A percentile compares a stretch with the other conserved stretches of the same genome.
These are phyloP conservation scores for Catagonus wagneri DNA, from an alignment of 2,113 vertebrate species.

Conservation along the genomic window DNA sequence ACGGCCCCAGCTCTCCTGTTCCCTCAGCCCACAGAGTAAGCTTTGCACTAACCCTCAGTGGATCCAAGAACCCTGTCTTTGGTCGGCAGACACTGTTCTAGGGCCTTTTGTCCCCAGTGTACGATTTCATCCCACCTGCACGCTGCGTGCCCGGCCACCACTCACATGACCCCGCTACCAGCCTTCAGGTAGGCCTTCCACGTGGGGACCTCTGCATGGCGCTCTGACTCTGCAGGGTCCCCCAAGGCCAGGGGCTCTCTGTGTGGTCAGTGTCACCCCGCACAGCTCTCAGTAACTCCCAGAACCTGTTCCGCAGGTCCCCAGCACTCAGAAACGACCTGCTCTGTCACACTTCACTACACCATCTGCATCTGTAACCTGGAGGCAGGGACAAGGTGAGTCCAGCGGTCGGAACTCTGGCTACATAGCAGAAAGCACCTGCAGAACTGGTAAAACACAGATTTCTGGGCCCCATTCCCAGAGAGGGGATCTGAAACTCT, in stretches of 20 bases:
- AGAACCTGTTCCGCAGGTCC: background rate
- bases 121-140: background rate
- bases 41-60: background rate
- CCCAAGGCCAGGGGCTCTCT: background rate
- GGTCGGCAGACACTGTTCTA: background rate
- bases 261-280: rapidly evolving
- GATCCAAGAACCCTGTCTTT: background rate
- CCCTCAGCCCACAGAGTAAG: background rate
- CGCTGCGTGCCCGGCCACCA: background rate
- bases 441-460: background rate
- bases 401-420: background rate
- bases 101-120: background rate
- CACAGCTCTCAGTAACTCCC: background rate
- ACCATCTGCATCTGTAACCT: background rate
- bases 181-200: background rate
- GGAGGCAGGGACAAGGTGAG: background rate
- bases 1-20: background rate
- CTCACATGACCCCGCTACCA: rapidly evolving
- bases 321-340: background rate
- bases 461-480: background rate
- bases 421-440: background rate
- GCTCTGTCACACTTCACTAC: background rate
- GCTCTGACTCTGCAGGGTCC: rapidly evolving
- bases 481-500: background rate
- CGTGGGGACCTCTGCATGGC: background rate